Base-by-base conservation (phyloP, 1,140 invertebrate genomes). In the Trichonephila clavipes region DNA sequence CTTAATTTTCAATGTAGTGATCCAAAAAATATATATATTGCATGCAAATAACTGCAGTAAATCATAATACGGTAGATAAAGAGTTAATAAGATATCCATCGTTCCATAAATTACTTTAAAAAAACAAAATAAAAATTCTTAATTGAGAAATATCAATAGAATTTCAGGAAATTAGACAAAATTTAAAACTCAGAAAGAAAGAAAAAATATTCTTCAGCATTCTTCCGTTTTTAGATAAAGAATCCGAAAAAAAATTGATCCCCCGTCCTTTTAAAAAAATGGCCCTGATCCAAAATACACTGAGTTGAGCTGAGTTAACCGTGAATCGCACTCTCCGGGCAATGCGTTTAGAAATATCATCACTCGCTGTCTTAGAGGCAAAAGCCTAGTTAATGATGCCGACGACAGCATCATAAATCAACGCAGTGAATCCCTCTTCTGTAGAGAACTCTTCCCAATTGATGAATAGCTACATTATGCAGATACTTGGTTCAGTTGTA, bases 381-480 rank as follows among this genome's bases (percentile, higher is more conserved):
- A 88, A 87, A 88, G 62, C 86, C 86, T 44, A 44, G 59, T 88
- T 88, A 88, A 88, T 88, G 86, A 62, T 40, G 61, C 58, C 62
- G 51, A 19, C 7, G 86, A 88, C 86, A 88, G 86, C 28, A 8
- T 64, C 86, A 88, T 88, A 88, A 88, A 88, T 88, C 86, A 88
- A 14, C 18, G 21, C 40, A 66, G 61, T 40, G 44, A 58, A 85
- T 24, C 44, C 86, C 62, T 34, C 34, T n/a, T 62, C 61, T 8
- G 24, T 19, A n/a, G 81, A 28, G n/a, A 61, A 85, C 83, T 59
- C 61, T 40, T 34, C 16, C 6, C 34, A 18, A 14, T 51, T 88
- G 86, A 88, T 88, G 59, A 58, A 88, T 88, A 24, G 51, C 59
- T 24, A 88, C 62, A 88, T 88, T 88, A 88, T 88, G 86, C 86